Evolutionary conservation across 2,113 vertebrate species (phyloP).

Genomic region (Toxotes chatareus): DNA sequence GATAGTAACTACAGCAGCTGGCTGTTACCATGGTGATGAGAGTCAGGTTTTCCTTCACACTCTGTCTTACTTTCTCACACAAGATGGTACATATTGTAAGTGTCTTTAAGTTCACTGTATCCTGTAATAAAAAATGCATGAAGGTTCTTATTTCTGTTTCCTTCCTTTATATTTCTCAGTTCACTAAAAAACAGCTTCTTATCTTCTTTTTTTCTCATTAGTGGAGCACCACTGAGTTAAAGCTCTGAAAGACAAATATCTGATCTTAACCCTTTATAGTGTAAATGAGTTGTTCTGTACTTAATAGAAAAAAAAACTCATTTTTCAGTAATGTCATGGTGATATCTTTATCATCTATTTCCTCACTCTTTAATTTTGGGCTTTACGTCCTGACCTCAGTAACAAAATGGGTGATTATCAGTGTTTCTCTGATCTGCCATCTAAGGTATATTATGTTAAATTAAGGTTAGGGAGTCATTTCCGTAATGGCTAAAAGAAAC

Average conservation of each 20-base stretch:
- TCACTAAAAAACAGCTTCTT: background rate
- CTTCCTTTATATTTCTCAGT: background rate
- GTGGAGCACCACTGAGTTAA: background rate
- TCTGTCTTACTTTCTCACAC: background rate
- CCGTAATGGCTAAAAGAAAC: too few species aligned
- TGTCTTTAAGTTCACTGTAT: background rate
- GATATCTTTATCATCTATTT: background rate
- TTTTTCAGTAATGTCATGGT: background rate
- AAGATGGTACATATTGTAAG: background rate
- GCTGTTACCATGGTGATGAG: conserved; percentile 64
- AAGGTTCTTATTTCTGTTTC: background rate
- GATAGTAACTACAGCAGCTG: background rate
- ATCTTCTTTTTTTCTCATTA: background rate
- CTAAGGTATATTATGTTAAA: background rate
- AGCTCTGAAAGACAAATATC: background rate
- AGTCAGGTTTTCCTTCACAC: background rate
- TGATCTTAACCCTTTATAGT: background rate
- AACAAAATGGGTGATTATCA: too few species aligned
- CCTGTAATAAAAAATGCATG: background rate
- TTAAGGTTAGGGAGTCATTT: too few species aligned
- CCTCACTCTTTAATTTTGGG: background rate
- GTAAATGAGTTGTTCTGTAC: background rate
- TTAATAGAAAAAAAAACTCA: too few species aligned
- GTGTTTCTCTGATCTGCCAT: background rate
- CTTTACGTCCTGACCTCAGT: too few species aligned